Evolutionary conservation across 2,888 invertebrate genomes (phyloP), one percentile per base, ranked within the genome.

Genomic region (Drosophila austrosaltans): DNA sequence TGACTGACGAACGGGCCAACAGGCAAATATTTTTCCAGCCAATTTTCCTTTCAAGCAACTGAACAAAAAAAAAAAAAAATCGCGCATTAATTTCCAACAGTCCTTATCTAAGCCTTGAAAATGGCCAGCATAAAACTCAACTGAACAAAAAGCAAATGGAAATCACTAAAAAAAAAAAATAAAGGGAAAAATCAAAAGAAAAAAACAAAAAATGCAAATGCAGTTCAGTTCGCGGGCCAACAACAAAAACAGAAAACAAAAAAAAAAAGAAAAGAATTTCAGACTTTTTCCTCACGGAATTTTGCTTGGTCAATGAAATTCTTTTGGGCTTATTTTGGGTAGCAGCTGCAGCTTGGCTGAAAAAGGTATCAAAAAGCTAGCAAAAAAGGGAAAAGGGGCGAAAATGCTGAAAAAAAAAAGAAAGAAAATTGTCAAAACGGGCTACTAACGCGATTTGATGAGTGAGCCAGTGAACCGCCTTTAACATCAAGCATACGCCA

Each of bases 21-120:
- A 1, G 36, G 59, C 53, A 53, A 66, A 60, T 63, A 16, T 60
- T 71, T 56, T 36, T 8, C 22, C 64, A 70, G 69, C 73, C 71
- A 78, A 67, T 32, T 36, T 60, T 57, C 16, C 28, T 57, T 57
- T 16, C 53, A 22, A n/a, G 28, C 28, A n/a, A 25, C 10, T 36
- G 36, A 16, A 53, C 56, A 36, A 48, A 32, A 60, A 16, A 16
- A 16, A 16, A 16, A 60, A 53, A 4, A 70, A 72, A 69, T 56
- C 58, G 57, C 39, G 67, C 68, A 56, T 72, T 69, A 68, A 64
- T 82, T 75, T 70, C 61, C 57, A 53, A 63, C 62, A 72, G 78
- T 60, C 66, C 69, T 75, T 85, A 80, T 80, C 78, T 78, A 54
- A 80, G 78, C 70, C 70, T 72, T 72, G 65, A 63, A 80, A 76